Conservation (phyloP, 2,113 vertebrate species). For the Motacilla tschutschensis region DNA sequence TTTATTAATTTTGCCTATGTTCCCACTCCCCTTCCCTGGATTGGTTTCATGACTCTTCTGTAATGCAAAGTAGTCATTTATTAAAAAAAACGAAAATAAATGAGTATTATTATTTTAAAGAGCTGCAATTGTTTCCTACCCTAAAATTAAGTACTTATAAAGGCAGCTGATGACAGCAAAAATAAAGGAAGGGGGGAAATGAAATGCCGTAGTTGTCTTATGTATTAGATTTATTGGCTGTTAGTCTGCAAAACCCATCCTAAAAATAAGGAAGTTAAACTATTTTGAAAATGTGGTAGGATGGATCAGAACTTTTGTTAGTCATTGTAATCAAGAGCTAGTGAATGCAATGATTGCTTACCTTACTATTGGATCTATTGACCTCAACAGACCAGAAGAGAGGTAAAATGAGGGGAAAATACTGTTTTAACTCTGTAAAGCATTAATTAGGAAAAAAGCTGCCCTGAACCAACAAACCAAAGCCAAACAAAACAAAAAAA, state of each 20-base stretch:
- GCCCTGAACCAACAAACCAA: background rate
- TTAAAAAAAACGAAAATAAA: background rate
- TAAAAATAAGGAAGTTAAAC: background rate
- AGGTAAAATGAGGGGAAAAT: background rate
- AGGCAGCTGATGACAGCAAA: background rate
- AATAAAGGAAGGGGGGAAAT: background rate
- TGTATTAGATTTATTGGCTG: background rate
- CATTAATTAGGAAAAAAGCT: background rate
- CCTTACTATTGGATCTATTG: background rate
- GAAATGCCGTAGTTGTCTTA: background rate
- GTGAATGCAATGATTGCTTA: background rate
- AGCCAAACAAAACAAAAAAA: background rate
- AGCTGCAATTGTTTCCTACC: background rate
- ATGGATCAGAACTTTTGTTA: background rate
- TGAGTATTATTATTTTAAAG: background rate
- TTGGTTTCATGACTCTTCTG: background rate
- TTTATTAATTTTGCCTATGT: background rate
- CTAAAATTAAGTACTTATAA: background rate
- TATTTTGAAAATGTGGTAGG: background rate
- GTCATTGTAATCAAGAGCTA: background rate
- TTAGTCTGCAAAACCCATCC: background rate
- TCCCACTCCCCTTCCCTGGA: background rate
- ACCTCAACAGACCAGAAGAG: background rate
- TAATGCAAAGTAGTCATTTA: background rate
- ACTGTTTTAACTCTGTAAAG: background rate